Evolutionary conservation across 1,140 invertebrate genomes (phyloP), one percentile per base, ranked within the genome.

Genomic region (Tigriopus japonicus): DNA sequence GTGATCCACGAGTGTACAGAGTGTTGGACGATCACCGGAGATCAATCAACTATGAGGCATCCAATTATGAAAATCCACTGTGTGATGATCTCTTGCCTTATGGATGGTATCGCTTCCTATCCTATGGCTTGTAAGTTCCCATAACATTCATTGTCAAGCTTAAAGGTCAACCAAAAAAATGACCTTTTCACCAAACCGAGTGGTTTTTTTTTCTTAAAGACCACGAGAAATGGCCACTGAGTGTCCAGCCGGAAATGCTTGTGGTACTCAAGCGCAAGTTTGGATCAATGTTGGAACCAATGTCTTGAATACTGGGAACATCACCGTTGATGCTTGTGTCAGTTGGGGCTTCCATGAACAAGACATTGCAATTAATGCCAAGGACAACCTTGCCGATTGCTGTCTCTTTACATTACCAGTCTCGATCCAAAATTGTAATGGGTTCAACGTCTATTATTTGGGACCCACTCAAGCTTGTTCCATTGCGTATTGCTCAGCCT

Each of bases 31-130:
- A 58, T 42, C 23, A 23, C 21, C 23, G 40, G 5, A 52, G 56
- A 58, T 40, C 24, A 15, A 10, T 41, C n/a, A n/a, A 13, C 21
- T 58, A 41, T 42, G 15, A 28, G n/a, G 14, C 14, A 9, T 35
- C 28, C 28, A 54, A 21, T 54, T 24, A 6, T 41, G 40, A 58
- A 10, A 23, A 58, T 23, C n/a, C 42, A 1, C 24, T 58, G 2
- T 58, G 56, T 58, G 56, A 58, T 17, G 56, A 58, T 58, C 24
- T 58, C 2, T 41, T 58, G 7, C 56, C 56, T 6, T 41, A 23
- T 41, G 56, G 56, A 13, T 58, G 56, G 56, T 58, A 58, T 23
- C 28, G 56, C n/a, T 49, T 49, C 10, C 45, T 49, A 2, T 17
- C 45, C 21, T 49, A 49, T 49, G 45, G 45, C 45, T 21, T 49